A percentile compares a stretch with the other conserved stretches of the same genome.
Evolutionary conservation across 1,140 invertebrate genomes (phyloP).

Genomic region (Ladona fulva): DNA sequence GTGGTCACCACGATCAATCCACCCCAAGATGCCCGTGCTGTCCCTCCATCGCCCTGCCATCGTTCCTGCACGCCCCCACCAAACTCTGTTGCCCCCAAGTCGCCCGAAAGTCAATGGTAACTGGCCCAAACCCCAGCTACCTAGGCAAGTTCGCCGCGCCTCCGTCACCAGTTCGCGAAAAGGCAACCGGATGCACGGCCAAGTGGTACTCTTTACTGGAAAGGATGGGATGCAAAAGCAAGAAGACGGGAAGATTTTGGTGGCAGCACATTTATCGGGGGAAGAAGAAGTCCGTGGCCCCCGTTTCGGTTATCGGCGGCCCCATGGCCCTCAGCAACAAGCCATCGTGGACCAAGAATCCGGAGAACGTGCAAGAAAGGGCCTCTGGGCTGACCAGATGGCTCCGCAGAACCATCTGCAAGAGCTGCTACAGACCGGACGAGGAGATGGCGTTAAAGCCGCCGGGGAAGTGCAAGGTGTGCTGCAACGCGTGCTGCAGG

Average conservation of each 20-base stretch:
- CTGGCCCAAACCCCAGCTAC: background rate
- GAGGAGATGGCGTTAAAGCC: background rate
- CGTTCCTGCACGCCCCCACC: background rate
- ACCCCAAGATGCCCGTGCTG: background rate
- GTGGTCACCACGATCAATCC: background rate
- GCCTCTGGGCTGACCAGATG: background rate
- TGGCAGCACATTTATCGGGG: background rate
- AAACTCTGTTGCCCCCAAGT: background rate
- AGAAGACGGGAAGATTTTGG: background rate
- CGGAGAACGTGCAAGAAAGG: background rate
- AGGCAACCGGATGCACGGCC: background rate
- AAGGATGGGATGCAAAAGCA: background rate
- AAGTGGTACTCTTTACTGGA: background rate
- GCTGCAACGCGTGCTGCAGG: background rate
- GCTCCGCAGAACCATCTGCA: background rate
- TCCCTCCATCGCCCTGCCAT: background rate
- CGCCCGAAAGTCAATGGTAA: background rate
- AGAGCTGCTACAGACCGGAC: background rate
- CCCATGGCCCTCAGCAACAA: background rate
- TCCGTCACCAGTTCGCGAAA: background rate
- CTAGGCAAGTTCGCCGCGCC: background rate
- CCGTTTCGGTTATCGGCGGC: background rate
- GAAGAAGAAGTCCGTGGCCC: background rate
- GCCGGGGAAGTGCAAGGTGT: background rate
- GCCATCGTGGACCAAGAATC: background rate